These are phyloP conservation scores for Nettapus auritus DNA, from an alignment of 2,113 vertebrate species.

Conservation along the genomic window DNA sequence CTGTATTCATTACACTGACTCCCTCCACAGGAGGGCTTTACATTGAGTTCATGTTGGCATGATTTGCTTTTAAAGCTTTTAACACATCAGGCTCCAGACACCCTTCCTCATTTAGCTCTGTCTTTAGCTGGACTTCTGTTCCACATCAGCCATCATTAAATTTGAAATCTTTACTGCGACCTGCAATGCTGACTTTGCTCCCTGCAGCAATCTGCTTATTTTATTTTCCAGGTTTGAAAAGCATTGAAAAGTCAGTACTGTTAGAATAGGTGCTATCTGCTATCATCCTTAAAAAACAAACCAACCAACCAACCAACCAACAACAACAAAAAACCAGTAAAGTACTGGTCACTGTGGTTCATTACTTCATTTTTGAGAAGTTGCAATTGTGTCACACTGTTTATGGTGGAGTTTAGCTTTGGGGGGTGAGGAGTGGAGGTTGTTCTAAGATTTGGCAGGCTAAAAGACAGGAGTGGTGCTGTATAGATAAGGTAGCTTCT, in stretches of 20 bases:
- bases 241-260: neutral
- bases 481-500: neutral
- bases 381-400: neutral
- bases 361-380: neutral
- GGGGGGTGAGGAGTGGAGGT: neutral
- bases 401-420: neutral
- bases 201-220: neutral
- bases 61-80: neutral
- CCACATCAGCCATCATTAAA: neutral
- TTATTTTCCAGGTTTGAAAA: neutral
- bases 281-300: neutral
- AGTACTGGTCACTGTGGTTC: neutral
- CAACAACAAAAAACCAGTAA: too few relatives aligned
- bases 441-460: conserved; percentile 12
- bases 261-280: neutral
- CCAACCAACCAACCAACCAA: neutral
- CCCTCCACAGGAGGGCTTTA: neutral
- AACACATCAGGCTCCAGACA: neutral
- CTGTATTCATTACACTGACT: neutral
- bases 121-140: neutral
- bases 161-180: neutral
- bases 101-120: neutral
- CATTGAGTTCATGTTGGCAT: neutral
- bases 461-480: neutral
- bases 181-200: neutral